Evolutionary conservation across 1,140 invertebrate species (phyloP).

Genomic region (Aphaenogaster floridana): DNA sequence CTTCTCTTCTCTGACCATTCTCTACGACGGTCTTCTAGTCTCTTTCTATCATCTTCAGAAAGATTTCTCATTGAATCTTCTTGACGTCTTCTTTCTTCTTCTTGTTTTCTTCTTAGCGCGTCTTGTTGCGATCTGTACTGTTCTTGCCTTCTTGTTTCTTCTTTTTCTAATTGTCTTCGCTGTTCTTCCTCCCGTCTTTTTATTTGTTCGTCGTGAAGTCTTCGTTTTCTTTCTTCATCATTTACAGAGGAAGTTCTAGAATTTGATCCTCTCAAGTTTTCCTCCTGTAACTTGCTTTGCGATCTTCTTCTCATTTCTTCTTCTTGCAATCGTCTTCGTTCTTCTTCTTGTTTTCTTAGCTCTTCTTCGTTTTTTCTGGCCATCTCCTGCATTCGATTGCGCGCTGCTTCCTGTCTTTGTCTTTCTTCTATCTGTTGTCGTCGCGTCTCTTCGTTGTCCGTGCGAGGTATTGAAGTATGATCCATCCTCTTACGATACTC

Average conservation of each 20-base stretch:
- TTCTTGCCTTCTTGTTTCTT: constrained; percentile 21
- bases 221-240: constrained; percentile 14
- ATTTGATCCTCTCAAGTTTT: neutral
- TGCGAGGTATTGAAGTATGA: neutral
- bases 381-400: neutral
- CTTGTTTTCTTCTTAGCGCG: neutral
- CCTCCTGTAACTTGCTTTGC: neutral
- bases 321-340: constrained; percentile 44
- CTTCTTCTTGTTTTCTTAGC: constrained; percentile 17
- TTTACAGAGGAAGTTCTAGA: neutral
- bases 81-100: constrained; percentile 17
- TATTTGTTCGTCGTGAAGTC: neutral
- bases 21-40: constrained; percentile 48
- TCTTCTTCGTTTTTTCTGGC: constrained; percentile 33
- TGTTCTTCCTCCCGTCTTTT: constrained; percentile 7
- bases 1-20: constrained; percentile 50
- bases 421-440: constrained; percentile 30
- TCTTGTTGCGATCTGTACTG: constrained; percentile 23
- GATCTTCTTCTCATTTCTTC: constrained; percentile 2
- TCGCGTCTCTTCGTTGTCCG: neutral
- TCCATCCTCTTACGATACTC: constrained; percentile 15
- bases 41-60: constrained; percentile 33
- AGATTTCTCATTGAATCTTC: constrained; percentile 11
- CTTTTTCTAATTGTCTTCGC: constrained; percentile 9
- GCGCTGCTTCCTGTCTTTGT: constrained; percentile 1